Evolutionary conservation across 1,140 invertebrate genomes (phyloP), one percentile per base, ranked within the genome.

Genomic region (Magallana gigas): DNA sequence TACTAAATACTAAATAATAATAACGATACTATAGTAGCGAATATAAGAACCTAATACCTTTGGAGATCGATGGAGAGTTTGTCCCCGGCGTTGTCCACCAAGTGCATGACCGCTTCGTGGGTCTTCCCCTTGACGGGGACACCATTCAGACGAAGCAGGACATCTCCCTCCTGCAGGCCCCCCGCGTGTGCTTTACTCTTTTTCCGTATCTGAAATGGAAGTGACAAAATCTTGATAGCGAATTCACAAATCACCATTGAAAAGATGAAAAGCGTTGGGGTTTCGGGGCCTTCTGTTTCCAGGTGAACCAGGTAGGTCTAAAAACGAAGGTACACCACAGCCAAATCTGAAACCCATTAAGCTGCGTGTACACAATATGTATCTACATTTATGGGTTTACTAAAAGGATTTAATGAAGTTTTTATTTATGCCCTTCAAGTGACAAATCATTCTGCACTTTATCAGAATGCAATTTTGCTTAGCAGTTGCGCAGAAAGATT

Each of bases 81-180:
- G 56, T 91, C 90, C 11, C 91, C 91, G 5, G 91, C 89, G n/a
- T 86, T 76, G 57, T 93, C 92, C 16, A 93, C 90, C 71, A 91
- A 86, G 18, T 91, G 90, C 90, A 93, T 91, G 36, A 91, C 91
- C 80, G 90, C 89, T 83, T 91, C 90, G 36, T 92, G 92, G n/a
- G 88, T 88, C 62, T 88, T 90, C 85, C 92, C 92, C 23, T 87
- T 85, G 9, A 91, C 88, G 18, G 89, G 88, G 8, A 89, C 76
- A 11, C 92, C 91, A 90, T 93, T 93, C 23, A 93, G 91, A 83
- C 87, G 89, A 3, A 92, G 18, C 36, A 93, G 83, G 14, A 88
- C 88, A 82, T 93, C 92, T 12, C 91, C 92, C 64, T 93, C 92
- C 64, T 88, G 62, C n/a, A 93, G 86, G 29, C 92, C 92, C n/a